These are phyloP conservation scores for Geotrypetes seraphini DNA, from an alignment of 2,797 vertebrate species.

Conservation along the genomic window DNA sequence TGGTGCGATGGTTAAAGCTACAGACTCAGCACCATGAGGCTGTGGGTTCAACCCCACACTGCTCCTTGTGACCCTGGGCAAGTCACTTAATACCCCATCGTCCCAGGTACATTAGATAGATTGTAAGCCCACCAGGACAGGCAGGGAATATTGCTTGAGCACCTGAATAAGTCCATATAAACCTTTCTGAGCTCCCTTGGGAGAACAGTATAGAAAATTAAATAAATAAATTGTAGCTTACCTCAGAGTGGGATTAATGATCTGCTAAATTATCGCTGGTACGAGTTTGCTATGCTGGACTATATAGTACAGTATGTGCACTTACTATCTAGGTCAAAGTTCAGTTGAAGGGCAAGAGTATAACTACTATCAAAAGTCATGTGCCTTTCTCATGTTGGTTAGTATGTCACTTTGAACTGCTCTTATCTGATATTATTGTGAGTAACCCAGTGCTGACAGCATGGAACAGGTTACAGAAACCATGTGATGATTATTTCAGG, in stretches of 20 bases:
- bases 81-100: no score
- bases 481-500: slow-evolving; percentile 86
- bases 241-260: slow-evolving; percentile 55
- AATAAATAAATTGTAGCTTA: slow-evolving; percentile 47
- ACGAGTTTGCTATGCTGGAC: slow-evolving; percentile 31
- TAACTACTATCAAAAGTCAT: slow-evolving; percentile 79
- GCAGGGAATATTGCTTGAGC: no score
- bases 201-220: no score
- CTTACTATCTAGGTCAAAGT: slow-evolving; percentile 81
- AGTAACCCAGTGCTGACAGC: slow-evolving; percentile 94
- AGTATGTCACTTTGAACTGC: slow-evolving; percentile 69
- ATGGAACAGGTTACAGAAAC: slow-evolving; percentile 81
- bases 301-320: slow-evolving; percentile 24
- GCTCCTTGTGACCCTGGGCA: no score
- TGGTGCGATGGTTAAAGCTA: no score
- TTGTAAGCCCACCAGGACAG: no score
- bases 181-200: no score
- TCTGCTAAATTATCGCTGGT: slow-evolving; percentile 54
- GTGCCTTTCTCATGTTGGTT: slow-evolving; percentile 75
- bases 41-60: no score
- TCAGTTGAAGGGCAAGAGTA: slow-evolving; percentile 84
- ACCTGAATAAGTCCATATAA: no score
- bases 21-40: no score
- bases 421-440: slow-evolving; percentile 90
- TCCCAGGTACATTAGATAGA: no score